Base-by-base conservation (phyloP, 1,140 invertebrate genomes). In the Neodiprion fabricii region DNA sequence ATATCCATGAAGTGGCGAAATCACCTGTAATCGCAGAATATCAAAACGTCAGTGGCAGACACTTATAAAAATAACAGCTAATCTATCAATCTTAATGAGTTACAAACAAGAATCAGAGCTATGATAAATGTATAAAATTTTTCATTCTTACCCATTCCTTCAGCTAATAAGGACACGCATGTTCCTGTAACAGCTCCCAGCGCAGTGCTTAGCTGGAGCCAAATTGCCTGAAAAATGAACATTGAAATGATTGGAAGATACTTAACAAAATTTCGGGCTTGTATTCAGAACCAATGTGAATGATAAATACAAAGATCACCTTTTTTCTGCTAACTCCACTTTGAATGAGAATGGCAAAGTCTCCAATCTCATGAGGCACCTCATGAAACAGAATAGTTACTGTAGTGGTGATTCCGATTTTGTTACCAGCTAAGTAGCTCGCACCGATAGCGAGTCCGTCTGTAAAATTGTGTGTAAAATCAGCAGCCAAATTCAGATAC, bases 331-430 rank as follows among this genome's bases (percentile, higher is more conserved):
- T 95, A 82, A 95, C 97, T 47, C 97, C 97, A 78, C 96, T 97
- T 87, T 98, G 96, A 72, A 99, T 92, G 23, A 99, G 91, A 87
- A 99, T 98, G 49, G 98, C 97, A 92, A 98, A 99, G 89, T 99
- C 98, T 71, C 98, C 98, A 85, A 99, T 98, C 90, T 99, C 98
- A 90, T 99, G 98, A 70, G 98, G 98, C 76, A 99, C 94, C 91
- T 99, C 98, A 88, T 99, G 98, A 50, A 99, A 89, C 47, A 99
- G 90, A 83, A 99, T 98, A 1, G 96, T 98, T 40, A 97, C 88
- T 21, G 97, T 98, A 8, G 98, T 99, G 8, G 98, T 90, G 67
- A 96, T 91, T 12, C 95, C 96, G 78, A 96, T 90, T 80, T 87
- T 93, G 80, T 92, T 91, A 9, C 97, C 97, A 79, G 96, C 96